Base-by-base conservation (phyloP, 2,888 invertebrate genomes). In the Uloborus plumipes region DNA sequence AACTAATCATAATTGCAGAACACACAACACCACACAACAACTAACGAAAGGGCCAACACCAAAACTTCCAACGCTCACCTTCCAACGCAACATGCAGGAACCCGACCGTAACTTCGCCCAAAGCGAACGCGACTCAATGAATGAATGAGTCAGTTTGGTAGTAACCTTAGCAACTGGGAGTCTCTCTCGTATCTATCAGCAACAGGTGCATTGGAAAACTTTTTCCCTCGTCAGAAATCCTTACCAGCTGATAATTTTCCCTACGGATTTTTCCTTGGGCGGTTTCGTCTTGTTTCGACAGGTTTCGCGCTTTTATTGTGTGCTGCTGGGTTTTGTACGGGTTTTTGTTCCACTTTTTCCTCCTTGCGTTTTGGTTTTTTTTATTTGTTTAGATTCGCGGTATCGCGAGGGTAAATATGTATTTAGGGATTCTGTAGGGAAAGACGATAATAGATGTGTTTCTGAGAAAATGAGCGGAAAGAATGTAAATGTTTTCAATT, bases 171-270 rank as follows among this genome's bases (percentile, higher is more conserved):
- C 39, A 39, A 39, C 39, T 39, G 39, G 26, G 39, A 39, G 39
- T 39, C n/a, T n/a, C n/a, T n/a, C n/a, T 11, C 39, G 9, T 39
- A 39, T 39, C 39, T 39, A 39, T 39, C 9, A 81, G 73, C 80
- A 74, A 81, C 80, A 81, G 74, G 80, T 81, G 80, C 26, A 62
- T 51, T n/a, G 20, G 49, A 47, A 26, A 64, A 16, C 16, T 2
- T 64, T 69, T 74, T 70, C 58, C 79, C 50, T 13, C 16, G 7
- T 22, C 18, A 20, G 18, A 66, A 65, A 62, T 53, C 65, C 62
- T 70, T n/a, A 66, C 22, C 66, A 66, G 66, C 66, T 66, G 66
- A 51, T 51, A 6, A 18, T 64, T 64, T 64, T 64, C 64, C 64
- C 64, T 64, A 14, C 14, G 59, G 18, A 59, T 20, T 20, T 59